Evolutionary conservation across 2,113 vertebrate genomes (phyloP).

Genomic region (Hipposideros armiger): DNA sequence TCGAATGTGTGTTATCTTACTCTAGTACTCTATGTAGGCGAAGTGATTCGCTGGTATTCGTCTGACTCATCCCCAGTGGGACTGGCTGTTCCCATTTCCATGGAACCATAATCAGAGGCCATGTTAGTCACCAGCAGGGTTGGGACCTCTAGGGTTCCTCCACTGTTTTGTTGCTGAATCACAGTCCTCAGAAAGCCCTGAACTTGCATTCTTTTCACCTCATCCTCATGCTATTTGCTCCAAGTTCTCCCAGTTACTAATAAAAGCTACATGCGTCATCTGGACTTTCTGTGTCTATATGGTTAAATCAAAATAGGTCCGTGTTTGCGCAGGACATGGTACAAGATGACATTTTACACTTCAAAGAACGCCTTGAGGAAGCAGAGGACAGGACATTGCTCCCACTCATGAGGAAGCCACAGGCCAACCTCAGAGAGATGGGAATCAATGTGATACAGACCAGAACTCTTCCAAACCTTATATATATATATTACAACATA

Average conservation of each 20-base stretch:
- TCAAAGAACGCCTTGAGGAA: neutral
- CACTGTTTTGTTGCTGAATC: neutral
- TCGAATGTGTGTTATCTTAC: neutral
- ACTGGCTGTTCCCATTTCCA: neutral
- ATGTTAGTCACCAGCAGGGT: neutral
- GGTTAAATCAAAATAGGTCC: conserved; percentile 31
- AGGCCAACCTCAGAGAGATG: neutral
- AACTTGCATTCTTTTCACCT: neutral
- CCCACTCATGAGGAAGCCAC: neutral
- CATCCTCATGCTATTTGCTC: neutral
- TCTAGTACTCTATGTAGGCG: neutral
- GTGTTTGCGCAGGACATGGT: neutral
- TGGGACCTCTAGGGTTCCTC: neutral
- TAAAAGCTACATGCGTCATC: neutral
- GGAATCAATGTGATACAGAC: neutral
- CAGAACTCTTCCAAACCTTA: neutral
- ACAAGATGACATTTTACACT: neutral
- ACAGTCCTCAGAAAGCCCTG: neutral
- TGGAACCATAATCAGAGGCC: neutral
- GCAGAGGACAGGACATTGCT: neutral
- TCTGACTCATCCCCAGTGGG: neutral
- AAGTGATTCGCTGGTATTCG: neutral
- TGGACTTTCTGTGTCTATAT: neutral
- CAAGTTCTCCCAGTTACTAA: neutral
- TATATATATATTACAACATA: neutral